Evolutionary conservation across 2,113 vertebrate species (phyloP), one percentile per base, ranked within the genome.

Genomic region (Brachyhypopomus gauderio): DNA sequence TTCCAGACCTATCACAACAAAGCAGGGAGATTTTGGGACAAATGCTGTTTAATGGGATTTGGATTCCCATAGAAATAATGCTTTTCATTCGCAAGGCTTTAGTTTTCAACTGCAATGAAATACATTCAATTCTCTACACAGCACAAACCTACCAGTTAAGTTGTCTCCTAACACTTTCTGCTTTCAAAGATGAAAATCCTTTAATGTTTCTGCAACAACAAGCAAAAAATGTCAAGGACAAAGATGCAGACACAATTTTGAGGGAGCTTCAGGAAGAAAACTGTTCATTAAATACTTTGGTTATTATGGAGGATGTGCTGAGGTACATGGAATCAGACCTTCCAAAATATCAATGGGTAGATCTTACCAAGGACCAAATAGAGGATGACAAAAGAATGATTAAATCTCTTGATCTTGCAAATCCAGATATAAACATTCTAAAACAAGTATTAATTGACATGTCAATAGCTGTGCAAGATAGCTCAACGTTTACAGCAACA

Each of bases 391-490:
- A 69, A 78, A 22, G 19, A 16, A 80, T 30, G 27, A 62, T 81
- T 16, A 80, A 64, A 41, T 75, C 60, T 17, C 58, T 86, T 83
- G 70, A 86, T 72, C 78, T 86, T 17, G n/a, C 36, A 48, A 80
- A 86, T 48, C 72, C 72, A 12, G 72, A 81, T 72, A 23, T 72
- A 0, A 77, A 52, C 34, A 72, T 22, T 56, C 36, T 87, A 45
- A 77, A 79, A 19, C 36, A 79, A 0, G 62, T 83, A 4, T 60
- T 87, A 16, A 62, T 84, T 38, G 66, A 36, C 3, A 66, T 87
- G 66, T 81, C 78, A 36, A 75, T 82, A 60, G 84, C 71, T n/a
- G 86, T 86, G 27, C 72, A 87, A 60, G 84, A 87, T 27, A 67
- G 76, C 36, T 80, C 81, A 75, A 85, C 86, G 4, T 64, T 67